Evolutionary conservation across 1,140 invertebrate species (phyloP), one percentile per base, ranked within the genome.

Genomic region (Ceratina calcarata): DNA sequence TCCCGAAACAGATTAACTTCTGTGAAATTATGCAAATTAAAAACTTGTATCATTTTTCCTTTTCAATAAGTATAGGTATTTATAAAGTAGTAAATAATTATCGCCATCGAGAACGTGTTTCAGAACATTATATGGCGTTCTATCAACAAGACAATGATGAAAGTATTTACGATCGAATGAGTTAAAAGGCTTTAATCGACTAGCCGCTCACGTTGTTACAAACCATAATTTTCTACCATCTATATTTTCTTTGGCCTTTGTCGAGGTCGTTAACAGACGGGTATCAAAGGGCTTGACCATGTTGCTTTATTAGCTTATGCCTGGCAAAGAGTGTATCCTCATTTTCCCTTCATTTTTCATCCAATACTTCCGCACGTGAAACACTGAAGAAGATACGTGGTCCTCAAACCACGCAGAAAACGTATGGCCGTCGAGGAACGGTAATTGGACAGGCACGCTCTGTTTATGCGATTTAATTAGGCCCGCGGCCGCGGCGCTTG

Each of bases 381-480:
- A 57, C 67, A n/a, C 13, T 57, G 55, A 10, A 16, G 55, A 57
- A 57, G 55, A 57, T 18, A 57, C 55, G 16, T 16, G n/a, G 16
- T 18, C n/a, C n/a, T 57, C 60, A 78, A 57, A 86, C 84, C 82
- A 81, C 84, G 85, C 80, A 83, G 71, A 78, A 68, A 82, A 81
- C 67, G 65, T 70, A 76, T 73, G 73, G 75, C 72, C 69, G 55
- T 74, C 69, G 77, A 86, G 82, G 85, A 89, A 88, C 87, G 80
- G 85, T 89, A 91, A 90, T 91, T 91, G 87, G 82, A 74, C 58
- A 84, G 77, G 87, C 90, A 91, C 90, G 91, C 91, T 92, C 91
- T 92, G 91, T 91, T 92, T 92, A 74, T 90, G 89, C 88, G 87
- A 80, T 90, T 91, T 92, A 92, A 92, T 92, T 91, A 90, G 87